Conservation (phyloP, 2,113 vertebrate genomes). For the Todiramphus saurophagus region DNA sequence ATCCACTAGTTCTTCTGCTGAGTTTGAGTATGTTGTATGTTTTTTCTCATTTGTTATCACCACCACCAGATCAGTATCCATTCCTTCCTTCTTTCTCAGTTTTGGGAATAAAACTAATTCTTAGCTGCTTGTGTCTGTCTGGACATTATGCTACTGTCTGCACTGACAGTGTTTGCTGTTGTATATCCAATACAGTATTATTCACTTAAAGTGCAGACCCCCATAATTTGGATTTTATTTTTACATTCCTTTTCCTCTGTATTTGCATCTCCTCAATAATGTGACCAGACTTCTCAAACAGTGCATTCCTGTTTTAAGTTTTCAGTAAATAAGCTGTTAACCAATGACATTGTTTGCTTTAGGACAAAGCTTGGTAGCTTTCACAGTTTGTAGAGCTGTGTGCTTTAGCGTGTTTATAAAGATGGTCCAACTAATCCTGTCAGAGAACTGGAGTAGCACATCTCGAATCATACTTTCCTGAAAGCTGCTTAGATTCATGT, state of each 20-base stretch:
- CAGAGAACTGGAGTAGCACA: neutral
- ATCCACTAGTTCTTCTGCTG: neutral
- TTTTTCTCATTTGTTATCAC: neutral
- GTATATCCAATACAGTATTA: neutral
- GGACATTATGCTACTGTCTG: neutral
- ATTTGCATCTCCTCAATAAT: neutral
- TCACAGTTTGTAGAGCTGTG: neutral
- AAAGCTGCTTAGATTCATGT: neutral
- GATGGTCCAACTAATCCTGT: neutral
- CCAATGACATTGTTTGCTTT: neutral
- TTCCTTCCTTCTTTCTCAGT: neutral
- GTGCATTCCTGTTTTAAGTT: neutral
- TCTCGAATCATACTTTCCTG: neutral
- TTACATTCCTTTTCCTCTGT: neutral
- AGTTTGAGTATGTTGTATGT: neutral
- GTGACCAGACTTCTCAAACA: neutral
- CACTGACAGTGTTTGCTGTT: neutral
- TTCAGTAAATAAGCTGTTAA: neutral
- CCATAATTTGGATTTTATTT: neutral
- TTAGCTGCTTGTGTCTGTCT: neutral
- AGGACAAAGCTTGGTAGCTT: neutral
- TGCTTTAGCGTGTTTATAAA: neutral
- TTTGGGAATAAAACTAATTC: neutral
- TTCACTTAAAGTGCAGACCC: neutral
- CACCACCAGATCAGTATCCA: neutral